These are phyloP conservation scores for Leptinotarsa haldemani DNA, from an alignment of 2,888 invertebrate genomes.

Conservation along the genomic window DNA sequence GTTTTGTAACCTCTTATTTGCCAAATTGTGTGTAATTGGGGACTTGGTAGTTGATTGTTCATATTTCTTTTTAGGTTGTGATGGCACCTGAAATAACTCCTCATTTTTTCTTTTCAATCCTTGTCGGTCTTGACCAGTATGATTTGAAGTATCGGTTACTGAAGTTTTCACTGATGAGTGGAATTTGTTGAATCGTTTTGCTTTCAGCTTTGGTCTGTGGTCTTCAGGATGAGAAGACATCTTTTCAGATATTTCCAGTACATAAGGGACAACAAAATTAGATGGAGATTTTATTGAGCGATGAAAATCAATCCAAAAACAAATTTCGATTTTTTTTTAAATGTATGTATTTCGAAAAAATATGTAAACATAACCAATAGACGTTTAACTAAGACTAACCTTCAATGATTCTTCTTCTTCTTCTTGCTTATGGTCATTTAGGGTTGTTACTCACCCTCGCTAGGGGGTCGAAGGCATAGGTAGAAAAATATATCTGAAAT, in stretches of 20 bases:
- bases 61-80: slow-evolving; percentile 13
- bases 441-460: too few species aligned
- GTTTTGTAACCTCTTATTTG: slow-evolving; percentile 40
- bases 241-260: background rate
- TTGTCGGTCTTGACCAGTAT: background rate
- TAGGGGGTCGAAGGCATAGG: too few species aligned
- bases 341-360: too few species aligned
- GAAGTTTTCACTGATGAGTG: slow-evolving; percentile 7
- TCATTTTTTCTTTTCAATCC: slow-evolving; percentile 20
- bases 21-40: slow-evolving; percentile 36
- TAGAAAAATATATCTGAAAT: too few species aligned
- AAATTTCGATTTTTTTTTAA: background rate
- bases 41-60: background rate
- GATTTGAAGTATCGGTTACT: background rate
- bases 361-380: too few species aligned
- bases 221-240: slow-evolving; percentile 4
- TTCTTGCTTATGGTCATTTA: too few species aligned
- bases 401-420: too few species aligned
- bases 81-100: background rate
- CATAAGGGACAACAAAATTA: background rate
- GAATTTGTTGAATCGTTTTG: slow-evolving; percentile 30
- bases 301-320: background rate
- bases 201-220: slow-evolving; percentile 26
- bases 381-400: too few species aligned
- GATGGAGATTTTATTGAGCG: background rate